phyloP scores from a whole-genome alignment of 2,797 vertebrate species.

The Eupleurogrammus muticus region DNA sequence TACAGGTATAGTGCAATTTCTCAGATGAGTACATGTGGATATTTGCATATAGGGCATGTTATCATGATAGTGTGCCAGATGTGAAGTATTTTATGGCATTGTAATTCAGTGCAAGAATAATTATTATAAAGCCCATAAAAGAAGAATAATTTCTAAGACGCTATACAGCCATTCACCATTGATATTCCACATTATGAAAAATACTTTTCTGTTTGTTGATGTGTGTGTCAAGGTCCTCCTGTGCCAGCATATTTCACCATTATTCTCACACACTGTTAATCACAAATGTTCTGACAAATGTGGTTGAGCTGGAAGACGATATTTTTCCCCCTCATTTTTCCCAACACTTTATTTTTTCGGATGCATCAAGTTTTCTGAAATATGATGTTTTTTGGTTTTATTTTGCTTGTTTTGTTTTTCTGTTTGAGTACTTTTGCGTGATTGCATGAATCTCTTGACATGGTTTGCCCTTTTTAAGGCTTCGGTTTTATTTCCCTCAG shows the following conservation, averaged over 20 bases:
- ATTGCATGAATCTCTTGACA: constrained; percentile 62
- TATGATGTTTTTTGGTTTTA: constrained; percentile 18
- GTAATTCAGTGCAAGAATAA: constrained; percentile 29
- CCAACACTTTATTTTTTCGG: constrained; percentile 17
- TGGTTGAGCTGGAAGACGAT: constrained; percentile 25
- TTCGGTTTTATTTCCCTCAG: constrained; percentile 31
- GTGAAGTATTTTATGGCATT: constrained; percentile 31
- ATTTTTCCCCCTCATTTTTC: background rate
- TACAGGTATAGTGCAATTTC: constrained; percentile 12
- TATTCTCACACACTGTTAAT: constrained; percentile 26
- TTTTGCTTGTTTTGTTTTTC: constrained; percentile 1
- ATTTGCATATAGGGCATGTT: constrained; percentile 29
- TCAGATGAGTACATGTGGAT: constrained; percentile 23
- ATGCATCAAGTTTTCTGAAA: constrained; percentile 40
- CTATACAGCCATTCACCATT: constrained; percentile 17
- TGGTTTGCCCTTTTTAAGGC: constrained; percentile 19
- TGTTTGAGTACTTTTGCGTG: constrained; percentile 46
- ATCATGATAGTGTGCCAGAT: constrained; percentile 15
- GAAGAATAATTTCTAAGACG: constrained; percentile 17
- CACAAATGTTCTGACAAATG: constrained; percentile 21
- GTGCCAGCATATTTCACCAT: constrained; percentile 23
- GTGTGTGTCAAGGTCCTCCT: constrained; percentile 41
- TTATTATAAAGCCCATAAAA: constrained; percentile 18
- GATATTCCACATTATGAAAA: constrained; percentile 24
- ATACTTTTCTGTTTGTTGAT: constrained; percentile 24